phyloP scores from a whole-genome alignment of 1,140 invertebrate species.

The Polyergus mexicanus region DNA sequence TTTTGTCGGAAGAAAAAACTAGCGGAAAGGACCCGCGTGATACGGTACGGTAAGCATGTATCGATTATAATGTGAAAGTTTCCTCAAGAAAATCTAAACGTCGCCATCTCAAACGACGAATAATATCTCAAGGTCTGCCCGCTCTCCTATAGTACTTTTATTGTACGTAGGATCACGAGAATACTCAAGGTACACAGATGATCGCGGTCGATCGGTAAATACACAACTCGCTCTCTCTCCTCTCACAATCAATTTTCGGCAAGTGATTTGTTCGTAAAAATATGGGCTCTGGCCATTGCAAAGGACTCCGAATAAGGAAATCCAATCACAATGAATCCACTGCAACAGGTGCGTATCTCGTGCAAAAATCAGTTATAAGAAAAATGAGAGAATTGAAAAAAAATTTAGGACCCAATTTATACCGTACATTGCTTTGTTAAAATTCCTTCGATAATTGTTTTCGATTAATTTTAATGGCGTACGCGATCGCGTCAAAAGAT shows the following conservation, averaged over 20 bases:
- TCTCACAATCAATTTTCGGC: background rate
- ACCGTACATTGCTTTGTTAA: background rate
- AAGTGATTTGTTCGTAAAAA: background rate
- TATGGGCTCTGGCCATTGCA: conserved; percentile 40
- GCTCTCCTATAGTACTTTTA: too few relatives aligned
- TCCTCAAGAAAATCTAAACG: background rate
- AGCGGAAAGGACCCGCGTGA: too few relatives aligned
- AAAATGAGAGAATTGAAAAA: background rate
- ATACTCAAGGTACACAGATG: background rate
- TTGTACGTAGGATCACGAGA: background rate
- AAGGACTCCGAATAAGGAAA: background rate
- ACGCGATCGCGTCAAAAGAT: background rate
- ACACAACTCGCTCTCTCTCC: background rate
- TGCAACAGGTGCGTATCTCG: conserved; percentile 52
- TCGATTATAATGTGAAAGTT: conserved; percentile 28
- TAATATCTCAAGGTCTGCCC: conserved; percentile 21
- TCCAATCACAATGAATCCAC: background rate
- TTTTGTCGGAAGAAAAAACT: background rate
- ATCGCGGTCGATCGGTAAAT: background rate
- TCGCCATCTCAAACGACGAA: background rate
- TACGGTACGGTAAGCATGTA: background rate
- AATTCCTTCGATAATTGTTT: background rate
- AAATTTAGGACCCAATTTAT: background rate
- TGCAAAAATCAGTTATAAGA: background rate
- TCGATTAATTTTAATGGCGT: background rate